Evolutionary conservation across 1,140 invertebrate genomes (phyloP), one percentile per base, ranked within the genome.

Genomic region (Tetramorium simillimum): DNA sequence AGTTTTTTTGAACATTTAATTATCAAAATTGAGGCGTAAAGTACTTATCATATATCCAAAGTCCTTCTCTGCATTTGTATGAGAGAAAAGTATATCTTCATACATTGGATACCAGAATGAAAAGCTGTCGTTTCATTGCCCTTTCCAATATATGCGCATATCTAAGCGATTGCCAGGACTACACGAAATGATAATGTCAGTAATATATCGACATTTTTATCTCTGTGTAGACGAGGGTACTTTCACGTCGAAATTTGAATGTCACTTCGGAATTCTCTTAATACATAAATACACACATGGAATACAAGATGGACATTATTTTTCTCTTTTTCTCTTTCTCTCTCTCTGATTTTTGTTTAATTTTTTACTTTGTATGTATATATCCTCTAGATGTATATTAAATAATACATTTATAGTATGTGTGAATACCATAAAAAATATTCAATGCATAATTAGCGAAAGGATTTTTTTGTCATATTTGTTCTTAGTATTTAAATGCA

Each of bases 401-500:
- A 10, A 3, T 46, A 14, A 46, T 2, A 21, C 4, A 43, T 24
- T 24, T 28, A 43, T n/a, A 14, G 28, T 28, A 18, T 46, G 3
- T 67, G 16, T 81, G 37, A 37, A 24, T 69, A 10, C 2, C 14
- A 82, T 82, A 53, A 72, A 82, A 58, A 82, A 60, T 58, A 70
- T 72, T 37, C 7, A n/a, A 9, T 21, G 14, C 16, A 58, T 37
- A 72, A 58, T 72, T 56, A 58, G 18, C 51, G 6, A 72, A 24
- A 73, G 6, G 12, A 43, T 72, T 43, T 28, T 60, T 72, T 56
- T 14, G 9, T 18, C 18, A 28, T 14, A 70, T 58, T 18, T 10
- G 6, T 43, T 72, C 21, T 70, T 43, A 58, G 51, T 28, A 28
- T 28, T 82, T 82, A 82, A 82, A 82, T 82, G 78, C 78, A 82